Percentiles rank a stretch among this genome's conserved stretches.
Conservation (phyloP, 2,888 invertebrate species). For the Pardosa pseudoannulata region DNA sequence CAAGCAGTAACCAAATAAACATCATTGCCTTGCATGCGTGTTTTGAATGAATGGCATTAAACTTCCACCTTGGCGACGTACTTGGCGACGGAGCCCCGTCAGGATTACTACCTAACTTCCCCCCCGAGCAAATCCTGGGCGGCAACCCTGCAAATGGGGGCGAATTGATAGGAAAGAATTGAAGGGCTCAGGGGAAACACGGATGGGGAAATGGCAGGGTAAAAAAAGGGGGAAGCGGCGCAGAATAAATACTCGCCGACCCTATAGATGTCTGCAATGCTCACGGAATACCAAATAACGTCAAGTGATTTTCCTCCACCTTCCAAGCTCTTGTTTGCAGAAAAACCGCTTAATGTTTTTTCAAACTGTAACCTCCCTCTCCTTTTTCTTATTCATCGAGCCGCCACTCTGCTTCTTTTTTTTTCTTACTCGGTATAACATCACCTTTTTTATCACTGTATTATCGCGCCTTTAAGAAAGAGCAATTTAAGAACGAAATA, state of each 20-base stretch:
- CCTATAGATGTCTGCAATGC: constrained; percentile 69
- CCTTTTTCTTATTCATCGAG: constrained; percentile 38
- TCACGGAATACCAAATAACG: constrained; percentile 70
- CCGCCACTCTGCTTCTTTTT: constrained; percentile 20
- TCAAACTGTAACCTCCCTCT: constrained; percentile 68
- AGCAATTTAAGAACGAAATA: constrained; percentile 55
- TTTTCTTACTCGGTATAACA: constrained; percentile 24
- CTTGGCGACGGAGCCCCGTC: constrained; percentile 45
- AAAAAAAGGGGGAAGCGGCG: constrained; percentile 59
- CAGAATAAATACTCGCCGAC: constrained; percentile 69
- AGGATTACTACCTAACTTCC: constrained; percentile 41
- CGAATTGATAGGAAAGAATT: constrained; percentile 72
- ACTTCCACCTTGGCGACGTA: neutral
- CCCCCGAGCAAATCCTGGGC: constrained; percentile 40
- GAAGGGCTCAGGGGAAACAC: constrained; percentile 71
- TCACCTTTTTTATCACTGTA: constrained; percentile 22
- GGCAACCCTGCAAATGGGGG: constrained; percentile 68
- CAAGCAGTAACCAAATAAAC: neutral
- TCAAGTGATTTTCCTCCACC: constrained; percentile 71
- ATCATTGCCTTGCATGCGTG: neutral
- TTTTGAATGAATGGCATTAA: neutral
- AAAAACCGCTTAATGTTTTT: constrained; percentile 72
- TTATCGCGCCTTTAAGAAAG: constrained; percentile 40
- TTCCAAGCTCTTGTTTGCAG: constrained; percentile 68
- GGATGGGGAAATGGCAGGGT: constrained; percentile 71